phyloP scores from a whole-genome alignment of 2,797 vertebrate species.

The Enteromius mattozi region DNA sequence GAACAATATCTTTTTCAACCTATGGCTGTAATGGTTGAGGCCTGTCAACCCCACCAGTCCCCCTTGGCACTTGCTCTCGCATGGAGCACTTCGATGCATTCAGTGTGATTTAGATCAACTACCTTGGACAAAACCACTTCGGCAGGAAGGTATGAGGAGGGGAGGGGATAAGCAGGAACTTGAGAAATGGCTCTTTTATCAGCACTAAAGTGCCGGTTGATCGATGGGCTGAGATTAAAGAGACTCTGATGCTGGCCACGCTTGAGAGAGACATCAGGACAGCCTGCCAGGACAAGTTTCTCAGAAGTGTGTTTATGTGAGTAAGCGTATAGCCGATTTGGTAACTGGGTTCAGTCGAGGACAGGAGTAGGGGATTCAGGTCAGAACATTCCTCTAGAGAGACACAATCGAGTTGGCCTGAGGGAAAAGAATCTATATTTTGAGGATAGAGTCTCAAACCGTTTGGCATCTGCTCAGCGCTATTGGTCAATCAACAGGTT shows the following conservation, averaged over 20 bases:
- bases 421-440: slow-evolving; percentile 4
- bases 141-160: slow-evolving; percentile 6
- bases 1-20: slow-evolving; percentile 26
- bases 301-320: slow-evolving; percentile 34
- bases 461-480: not conserved
- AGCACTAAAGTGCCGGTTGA: slow-evolving; percentile 63
- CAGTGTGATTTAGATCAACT: slow-evolving; percentile 53
- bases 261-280: slow-evolving; percentile 60
- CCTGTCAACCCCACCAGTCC: slow-evolving; percentile 45
- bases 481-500: not conserved
- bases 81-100: slow-evolving; percentile 48
- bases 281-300: slow-evolving; percentile 54
- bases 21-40: slow-evolving; percentile 30
- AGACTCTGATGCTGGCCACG: slow-evolving; percentile 56
- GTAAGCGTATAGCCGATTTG: slow-evolving; percentile 38
- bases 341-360: slow-evolving; percentile 48
- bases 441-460: slow-evolving; percentile 9
- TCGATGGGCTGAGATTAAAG: slow-evolving; percentile 67
- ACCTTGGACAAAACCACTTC: slow-evolving; percentile 57
- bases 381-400: slow-evolving; percentile 29
- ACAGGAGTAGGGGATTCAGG: slow-evolving; percentile 29
- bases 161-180: slow-evolving; percentile 28
- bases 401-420: slow-evolving; percentile 11
- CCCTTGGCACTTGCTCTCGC: slow-evolving; percentile 43
- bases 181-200: slow-evolving; percentile 63